These are phyloP conservation scores for Luperina testacea DNA, from an alignment of 2,888 invertebrate genomes.

Conservation along the genomic window DNA sequence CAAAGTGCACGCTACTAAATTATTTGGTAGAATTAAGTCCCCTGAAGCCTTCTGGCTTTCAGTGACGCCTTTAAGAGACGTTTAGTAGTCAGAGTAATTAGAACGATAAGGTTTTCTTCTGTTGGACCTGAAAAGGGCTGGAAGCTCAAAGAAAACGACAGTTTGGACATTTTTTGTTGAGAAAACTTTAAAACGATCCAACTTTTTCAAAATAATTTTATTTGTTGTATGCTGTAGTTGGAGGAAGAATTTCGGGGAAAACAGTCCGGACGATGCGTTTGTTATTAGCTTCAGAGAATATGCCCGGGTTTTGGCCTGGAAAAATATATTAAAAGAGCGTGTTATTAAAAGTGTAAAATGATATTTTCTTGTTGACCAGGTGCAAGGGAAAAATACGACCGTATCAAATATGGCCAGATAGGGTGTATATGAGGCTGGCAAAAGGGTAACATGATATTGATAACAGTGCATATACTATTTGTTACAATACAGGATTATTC, in stretches of 20 bases:
- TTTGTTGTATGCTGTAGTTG: slow-evolving; percentile 7
- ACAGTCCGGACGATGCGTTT: slow-evolving; percentile 3
- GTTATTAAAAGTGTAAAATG: slow-evolving; percentile 31
- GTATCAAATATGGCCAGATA: background rate
- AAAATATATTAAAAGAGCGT: slow-evolving; percentile 17
- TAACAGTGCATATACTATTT: background rate
- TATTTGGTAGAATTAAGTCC: slow-evolving; percentile 80
- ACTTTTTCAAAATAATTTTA: slow-evolving; percentile 6
- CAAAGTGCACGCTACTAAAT: slow-evolving; percentile 81
- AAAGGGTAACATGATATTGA: background rate
- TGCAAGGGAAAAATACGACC: slow-evolving; percentile 22
- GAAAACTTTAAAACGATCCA: background rate
- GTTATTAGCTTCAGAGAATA: slow-evolving; percentile 12
- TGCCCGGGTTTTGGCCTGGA: background rate
- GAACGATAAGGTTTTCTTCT: slow-evolving; percentile 57
- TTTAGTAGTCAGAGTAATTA: slow-evolving; percentile 70
- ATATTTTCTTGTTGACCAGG: slow-evolving; percentile 22
- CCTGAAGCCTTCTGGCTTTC: slow-evolving; percentile 74
- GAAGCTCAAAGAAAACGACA: slow-evolving; percentile 32
- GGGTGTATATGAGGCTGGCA: background rate
- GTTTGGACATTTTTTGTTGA: slow-evolving; percentile 24
- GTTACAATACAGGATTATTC: background rate
- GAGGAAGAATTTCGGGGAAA: slow-evolving; percentile 14
- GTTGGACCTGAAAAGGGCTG: slow-evolving; percentile 41
- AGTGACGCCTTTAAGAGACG: slow-evolving; percentile 72